phyloP scores from a whole-genome alignment of 1,140 invertebrate species.

The Brachionus paranguensis region DNA sequence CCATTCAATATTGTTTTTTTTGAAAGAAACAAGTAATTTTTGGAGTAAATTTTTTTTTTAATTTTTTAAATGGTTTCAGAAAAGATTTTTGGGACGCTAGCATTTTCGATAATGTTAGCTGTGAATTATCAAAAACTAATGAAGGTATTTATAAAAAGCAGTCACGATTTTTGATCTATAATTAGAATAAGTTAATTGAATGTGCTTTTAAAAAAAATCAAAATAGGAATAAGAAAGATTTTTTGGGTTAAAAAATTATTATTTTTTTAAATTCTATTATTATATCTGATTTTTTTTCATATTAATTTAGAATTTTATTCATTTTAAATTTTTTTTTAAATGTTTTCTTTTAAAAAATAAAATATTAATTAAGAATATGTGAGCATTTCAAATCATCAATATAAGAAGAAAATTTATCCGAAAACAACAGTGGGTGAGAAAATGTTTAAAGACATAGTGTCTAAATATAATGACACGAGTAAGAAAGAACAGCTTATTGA shows the following conservation, averaged over 20 bases:
- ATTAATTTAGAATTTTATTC: not conserved
- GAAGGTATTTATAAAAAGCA: not conserved
- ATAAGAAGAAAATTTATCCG: not conserved
- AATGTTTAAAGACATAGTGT: not conserved
- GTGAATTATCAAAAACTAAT: not conserved
- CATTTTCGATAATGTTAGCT: not conserved
- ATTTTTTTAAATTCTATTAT: no score
- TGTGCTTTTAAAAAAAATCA: no score
- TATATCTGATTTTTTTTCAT: no score
- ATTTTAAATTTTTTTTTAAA: not conserved
- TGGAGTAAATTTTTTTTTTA: not conserved
- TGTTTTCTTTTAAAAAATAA: not conserved
- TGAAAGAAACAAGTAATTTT: slow-evolving; percentile 17
- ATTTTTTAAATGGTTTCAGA: not conserved
- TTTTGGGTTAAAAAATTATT: no score
- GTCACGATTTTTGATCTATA: not conserved
- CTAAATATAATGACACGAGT: not conserved
- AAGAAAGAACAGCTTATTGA: not conserved
- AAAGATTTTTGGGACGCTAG: not conserved
- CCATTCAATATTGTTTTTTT: slow-evolving; percentile 33
- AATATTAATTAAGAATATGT: slow-evolving; percentile 12
- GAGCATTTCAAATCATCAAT: slow-evolving; percentile 26
- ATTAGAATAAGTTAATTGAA: no score
- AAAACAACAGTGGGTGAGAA: slow-evolving; percentile 17
- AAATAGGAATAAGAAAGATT: no score